A percentile compares a stretch with the other conserved stretches of the same genome.
Evolutionary conservation across 2,797 vertebrate species (phyloP).

Genomic region (Coregonus sp.): DNA sequence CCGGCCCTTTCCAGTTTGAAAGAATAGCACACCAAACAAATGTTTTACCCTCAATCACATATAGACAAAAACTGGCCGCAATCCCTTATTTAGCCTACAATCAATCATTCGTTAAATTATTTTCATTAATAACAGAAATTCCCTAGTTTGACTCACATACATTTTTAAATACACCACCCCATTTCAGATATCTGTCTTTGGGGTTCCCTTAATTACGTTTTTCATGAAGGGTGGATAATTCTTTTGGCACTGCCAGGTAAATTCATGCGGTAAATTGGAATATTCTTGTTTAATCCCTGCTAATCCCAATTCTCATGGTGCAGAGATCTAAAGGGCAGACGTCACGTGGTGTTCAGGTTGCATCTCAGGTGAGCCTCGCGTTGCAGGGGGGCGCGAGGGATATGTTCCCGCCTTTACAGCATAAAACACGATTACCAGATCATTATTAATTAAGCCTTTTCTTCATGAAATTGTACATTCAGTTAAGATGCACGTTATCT

Average conservation of each 20-base stretch:
- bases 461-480: constrained; percentile 24
- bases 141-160: constrained; percentile 46
- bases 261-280: constrained; percentile 65
- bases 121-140: constrained; percentile 49
- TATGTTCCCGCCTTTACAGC: constrained; percentile 57
- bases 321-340: constrained; percentile 46
- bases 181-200: background rate
- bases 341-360: constrained; percentile 54
- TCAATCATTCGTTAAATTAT: constrained; percentile 43
- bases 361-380: constrained; percentile 67
- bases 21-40: background rate
- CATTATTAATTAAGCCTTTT: constrained; percentile 45
- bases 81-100: background rate
- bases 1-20: background rate
- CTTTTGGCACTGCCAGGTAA: constrained; percentile 64
- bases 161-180: background rate
- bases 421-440: constrained; percentile 69
- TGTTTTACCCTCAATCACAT: background rate
- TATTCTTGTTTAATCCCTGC: constrained; percentile 65
- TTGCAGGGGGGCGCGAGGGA: constrained; percentile 48
- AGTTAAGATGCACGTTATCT: constrained; percentile 41
- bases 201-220: constrained; percentile 56
- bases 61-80: background rate
- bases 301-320: constrained; percentile 60
- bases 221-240: constrained; percentile 55